Base-by-base conservation (phyloP, 2,797 vertebrate species). In the Artibeus jamaicensis region DNA sequence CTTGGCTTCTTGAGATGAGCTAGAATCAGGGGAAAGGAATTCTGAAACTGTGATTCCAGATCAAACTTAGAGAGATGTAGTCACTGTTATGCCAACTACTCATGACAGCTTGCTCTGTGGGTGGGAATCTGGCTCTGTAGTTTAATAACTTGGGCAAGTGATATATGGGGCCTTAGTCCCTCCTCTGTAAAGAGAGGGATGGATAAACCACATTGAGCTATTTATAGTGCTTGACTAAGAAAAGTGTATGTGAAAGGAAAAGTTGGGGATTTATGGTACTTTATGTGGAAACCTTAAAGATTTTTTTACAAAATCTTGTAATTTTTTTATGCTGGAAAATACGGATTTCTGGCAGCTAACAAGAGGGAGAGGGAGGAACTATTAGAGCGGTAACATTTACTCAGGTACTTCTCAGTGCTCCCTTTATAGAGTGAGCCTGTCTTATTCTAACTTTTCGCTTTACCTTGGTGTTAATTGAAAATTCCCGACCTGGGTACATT, bases 41-140 rank as follows among this genome's bases (percentile, higher is more conserved):
- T 92, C 34, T 89, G 87, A 87, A 93, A 34, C 16, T 93, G 24
- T 77, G 42, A 90, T 93, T 96, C 50, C 74, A 78, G 53, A 90
- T 81, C 37, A 90, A n/a, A 90, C 7, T 14, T 86, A 94, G 62
- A 93, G 26, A 78, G 46, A 70, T 70, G 9, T 68, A 92, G 68
- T 91, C 24, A 50, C 53, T 92, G 4, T 73, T n/a, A 57, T 48
- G 68, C 39, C 34, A 94, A 1, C 32, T 57, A 11, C 86, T 86
- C 29, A 68, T 86, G 62, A 34, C 34, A 39, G 3, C 67, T 44
- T 92, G 6, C 37, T 83, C 11, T 94, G 19, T 39, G n/a, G 62
- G 37, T 87, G 8, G 73, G 57, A 88, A 5, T 81, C 44, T 91
- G 67, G 39, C 84, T 92, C 26, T 91, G 32, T 29, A 89, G 29